phyloP scores from a whole-genome alignment of 2,888 invertebrate genomes.

The Parthenolecanium corni region DNA sequence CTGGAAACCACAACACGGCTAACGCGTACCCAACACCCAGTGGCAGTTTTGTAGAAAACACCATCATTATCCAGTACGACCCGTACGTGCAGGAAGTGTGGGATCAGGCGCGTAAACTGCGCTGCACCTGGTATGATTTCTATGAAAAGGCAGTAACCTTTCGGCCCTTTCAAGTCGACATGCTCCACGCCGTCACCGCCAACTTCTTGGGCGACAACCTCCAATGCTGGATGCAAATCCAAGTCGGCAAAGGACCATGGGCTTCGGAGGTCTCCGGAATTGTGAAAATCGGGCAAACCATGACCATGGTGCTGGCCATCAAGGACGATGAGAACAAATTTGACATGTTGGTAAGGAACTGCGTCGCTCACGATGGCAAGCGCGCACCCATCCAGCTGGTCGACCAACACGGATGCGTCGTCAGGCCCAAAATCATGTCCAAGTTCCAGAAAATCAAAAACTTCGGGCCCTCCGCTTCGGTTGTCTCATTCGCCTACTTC shows the following conservation, averaged over 20 bases:
- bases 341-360: constrained; percentile 87
- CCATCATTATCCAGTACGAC: constrained; percentile 88
- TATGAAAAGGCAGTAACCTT: constrained; percentile 92
- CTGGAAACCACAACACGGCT: constrained; percentile 77
- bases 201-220: constrained; percentile 91
- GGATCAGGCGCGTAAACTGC: constrained; percentile 84
- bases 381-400: constrained; percentile 85
- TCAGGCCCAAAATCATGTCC: constrained; percentile 81
- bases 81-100: constrained; percentile 86
- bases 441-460: constrained; percentile 93
- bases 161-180: constrained; percentile 89
- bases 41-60: constrained; percentile 88
- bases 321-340: constrained; percentile 94
- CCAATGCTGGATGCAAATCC: constrained; percentile 96
- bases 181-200: constrained; percentile 87
- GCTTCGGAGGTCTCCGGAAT: constrained; percentile 93
- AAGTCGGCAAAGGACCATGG: constrained; percentile 93
- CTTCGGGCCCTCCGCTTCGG: constrained; percentile 86
- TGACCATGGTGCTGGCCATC: constrained; percentile 93
- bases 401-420: constrained; percentile 86
- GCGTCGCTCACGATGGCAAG: constrained; percentile 89
- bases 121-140: constrained; percentile 93
- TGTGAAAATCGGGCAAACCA: constrained; percentile 89
- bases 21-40: constrained; percentile 75
- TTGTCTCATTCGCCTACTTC: constrained; percentile 90